These are phyloP conservation scores for Mythimna ferrago DNA, from an alignment of 2,888 invertebrate genomes.

Conservation along the genomic window DNA sequence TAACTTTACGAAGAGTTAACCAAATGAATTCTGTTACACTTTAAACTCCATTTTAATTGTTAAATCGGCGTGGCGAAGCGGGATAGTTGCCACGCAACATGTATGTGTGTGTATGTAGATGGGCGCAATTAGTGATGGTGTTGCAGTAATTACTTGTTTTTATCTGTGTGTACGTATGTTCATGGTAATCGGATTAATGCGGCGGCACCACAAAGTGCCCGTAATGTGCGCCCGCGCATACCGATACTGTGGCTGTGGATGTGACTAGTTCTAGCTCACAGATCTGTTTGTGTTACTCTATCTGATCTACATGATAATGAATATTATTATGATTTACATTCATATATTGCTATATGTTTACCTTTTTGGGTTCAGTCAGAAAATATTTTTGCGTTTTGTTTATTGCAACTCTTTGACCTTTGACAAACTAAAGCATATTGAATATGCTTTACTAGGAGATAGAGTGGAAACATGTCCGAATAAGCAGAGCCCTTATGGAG, in stretches of 20 bases:
- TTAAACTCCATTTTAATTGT: constrained; percentile 51
- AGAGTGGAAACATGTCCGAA: too few species aligned
- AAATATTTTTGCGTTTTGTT: too few species aligned
- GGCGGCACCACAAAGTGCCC: constrained; percentile 56
- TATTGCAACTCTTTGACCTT: too few species aligned
- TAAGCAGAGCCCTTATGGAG: too few species aligned
- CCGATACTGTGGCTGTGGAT: constrained; percentile 45
- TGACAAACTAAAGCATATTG: too few species aligned
- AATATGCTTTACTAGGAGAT: too few species aligned
- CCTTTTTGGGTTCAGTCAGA: too few species aligned
- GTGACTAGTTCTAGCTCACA: constrained; percentile 22
- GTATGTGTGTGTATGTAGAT: background rate
- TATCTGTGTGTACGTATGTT: constrained; percentile 60
- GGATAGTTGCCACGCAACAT: constrained; percentile 5
- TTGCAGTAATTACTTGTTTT: constrained; percentile 56
- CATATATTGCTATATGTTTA: background rate
- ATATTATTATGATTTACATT: background rate
- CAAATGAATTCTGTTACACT: constrained; percentile 52
- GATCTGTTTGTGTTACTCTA: constrained; percentile 21
- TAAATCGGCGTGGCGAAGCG: constrained; percentile 39
- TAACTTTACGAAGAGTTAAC: constrained; percentile 39
- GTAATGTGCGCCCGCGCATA: constrained; percentile 55
- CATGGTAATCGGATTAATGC: constrained; percentile 64
- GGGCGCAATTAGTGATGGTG: constrained; percentile 56
- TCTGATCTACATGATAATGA: constrained; percentile 6